Base-by-base conservation (phyloP, 37 sponge, comb jelly and placozoan species). In the Hexactinellida sp. region DNA sequence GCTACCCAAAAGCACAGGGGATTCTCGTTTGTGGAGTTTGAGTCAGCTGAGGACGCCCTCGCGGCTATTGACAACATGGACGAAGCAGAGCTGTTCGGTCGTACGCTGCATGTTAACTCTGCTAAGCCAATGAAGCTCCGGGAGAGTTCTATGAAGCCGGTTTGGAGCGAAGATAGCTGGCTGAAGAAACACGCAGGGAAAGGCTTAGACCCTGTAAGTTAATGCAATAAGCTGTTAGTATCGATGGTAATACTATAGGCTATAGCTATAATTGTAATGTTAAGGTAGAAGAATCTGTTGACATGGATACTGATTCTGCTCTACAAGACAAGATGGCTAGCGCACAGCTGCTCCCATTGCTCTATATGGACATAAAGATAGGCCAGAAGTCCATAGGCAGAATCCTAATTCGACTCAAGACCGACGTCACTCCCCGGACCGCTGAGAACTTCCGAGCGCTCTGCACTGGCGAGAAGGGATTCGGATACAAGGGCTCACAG, bases 61-160 rank as follows among this genome's bases (percentile, higher is more conserved):
- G 99, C 99, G 54, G 99, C 99, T 36, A 91, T 95, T 25, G 99
- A 99, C 88, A 99, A 99, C 84, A 99, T 99, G 99, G 91, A 95
- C 85, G 94, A 99, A 38, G 90, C 96, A 0, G 99, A 99, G 54
- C 87, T 99, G 47, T 95, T 86, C 87, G 99, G 99, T 0, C 83
- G 94, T 1, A 99, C 99, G 0, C 90, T 99, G 37, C 82, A 90
- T 71, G 94, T 93, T 54, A 95, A 94, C 84, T 54, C 95, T 51
- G 99, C 99, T 23, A 88, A 90, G 54, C 99, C 99, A 0, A 94
- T 92, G 89, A 91, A 91, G 85, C 90, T 95, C 55, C 95, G 90
- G 36, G 94, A 95, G 83, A 90, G 99, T 36, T 93, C 91, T 47
- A 88, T 92, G 38, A 84, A 89, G 32, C 88, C 96, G 0, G 94